These are phyloP conservation scores for Eclectus roratus DNA, from an alignment of 2,113 vertebrate species.

Conservation along the genomic window DNA sequence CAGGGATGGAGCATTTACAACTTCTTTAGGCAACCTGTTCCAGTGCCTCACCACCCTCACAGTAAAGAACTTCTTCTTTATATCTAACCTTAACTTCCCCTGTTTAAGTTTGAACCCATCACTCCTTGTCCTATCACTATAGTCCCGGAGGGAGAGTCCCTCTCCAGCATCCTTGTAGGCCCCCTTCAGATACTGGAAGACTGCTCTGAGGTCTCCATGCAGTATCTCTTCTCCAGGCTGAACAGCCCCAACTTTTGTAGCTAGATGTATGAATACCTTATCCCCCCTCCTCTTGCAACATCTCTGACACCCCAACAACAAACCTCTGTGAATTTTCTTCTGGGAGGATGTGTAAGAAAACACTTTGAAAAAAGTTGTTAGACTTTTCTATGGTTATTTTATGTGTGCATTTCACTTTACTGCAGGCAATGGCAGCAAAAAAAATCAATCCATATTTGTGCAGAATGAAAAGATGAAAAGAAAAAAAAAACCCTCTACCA, in stretches of 20 bases:
- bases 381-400: slow-evolving; percentile 40
- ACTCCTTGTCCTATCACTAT: neutral
- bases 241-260: neutral
- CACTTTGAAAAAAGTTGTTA: slow-evolving; percentile 23
- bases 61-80: neutral
- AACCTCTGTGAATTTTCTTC: slow-evolving; percentile 5
- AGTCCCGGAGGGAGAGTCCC: neutral
- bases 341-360: neutral
- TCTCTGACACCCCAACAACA: neutral
- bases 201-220: neutral
- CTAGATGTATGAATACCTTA: neutral
- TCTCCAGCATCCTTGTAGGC: neutral
- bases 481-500: neutral
- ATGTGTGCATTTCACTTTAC: slow-evolving; percentile 51
- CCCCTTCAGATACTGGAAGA: neutral
- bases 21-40: neutral
- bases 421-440: slow-evolving; percentile 37
- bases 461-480: slow-evolving; percentile 6
- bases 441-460: slow-evolving; percentile 45
- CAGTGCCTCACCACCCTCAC: neutral
- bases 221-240: neutral
- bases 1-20: neutral
- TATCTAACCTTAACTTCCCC: neutral
- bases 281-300: neutral
- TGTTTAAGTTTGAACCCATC: neutral